Evolutionary conservation across 2,797 vertebrate genomes (phyloP), one percentile per base, ranked within the genome.

Genomic region (Mionectes olivaceus): DNA sequence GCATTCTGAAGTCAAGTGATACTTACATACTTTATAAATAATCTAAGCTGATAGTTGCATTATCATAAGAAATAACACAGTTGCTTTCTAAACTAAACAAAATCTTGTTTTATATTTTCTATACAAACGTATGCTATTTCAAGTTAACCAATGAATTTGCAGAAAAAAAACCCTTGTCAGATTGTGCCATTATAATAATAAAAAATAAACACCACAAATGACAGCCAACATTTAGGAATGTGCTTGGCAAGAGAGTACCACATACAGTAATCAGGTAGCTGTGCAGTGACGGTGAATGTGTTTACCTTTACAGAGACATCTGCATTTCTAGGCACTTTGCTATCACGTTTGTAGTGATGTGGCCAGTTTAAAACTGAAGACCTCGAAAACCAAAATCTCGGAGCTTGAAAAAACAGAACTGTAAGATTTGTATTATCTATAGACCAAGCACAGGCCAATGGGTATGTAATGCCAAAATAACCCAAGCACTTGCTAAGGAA

Each of bases 281-380:
- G 52, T 61, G 65, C 50, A 92, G 9, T 41, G 70, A 67, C 37
- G 63, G 37, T 37, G 32, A 88, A 52, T 64, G 69, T 56, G 63
- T 81, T 63, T 8, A 69, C 53, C 27, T 74, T 61, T 53, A 69
- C 39, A 68, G 55, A 83, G 75, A 79, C 30, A 60, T 67, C 44
- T 68, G 64, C 70, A 47, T 46, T 90, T 94, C 80, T 65, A 96
- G 91, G 89, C 87, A 94, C 91, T 94, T 96, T 47, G 63, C 74
- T 88, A 3, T 78, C 35, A 24, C 35, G 21, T 60, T 84, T 83
- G 37, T 63, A 63, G 35, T 24, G 27, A 65, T 24, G 33, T 71
- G 44, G 53, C 7, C 52, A 49, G 32, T 35, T 70, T 74, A 64
- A 86, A 91, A 85, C 50, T 35, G 24, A 80, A 89, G 69, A 77